Base-by-base conservation (phyloP, 2,113 vertebrate genomes). In the Ellobius talpinus region DNA sequence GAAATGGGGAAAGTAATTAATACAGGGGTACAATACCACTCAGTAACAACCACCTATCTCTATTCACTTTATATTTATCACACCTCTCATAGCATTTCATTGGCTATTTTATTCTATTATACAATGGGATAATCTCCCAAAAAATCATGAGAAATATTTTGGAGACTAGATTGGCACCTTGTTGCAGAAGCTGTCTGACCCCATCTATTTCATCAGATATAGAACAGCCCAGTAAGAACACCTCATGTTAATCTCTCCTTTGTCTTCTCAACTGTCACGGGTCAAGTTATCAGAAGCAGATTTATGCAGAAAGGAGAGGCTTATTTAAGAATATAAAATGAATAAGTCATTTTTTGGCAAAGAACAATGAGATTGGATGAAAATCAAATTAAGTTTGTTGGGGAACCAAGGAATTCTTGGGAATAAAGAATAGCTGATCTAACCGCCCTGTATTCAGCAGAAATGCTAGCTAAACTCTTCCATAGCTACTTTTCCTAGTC, bases 241-340 rank as follows among this genome's bases (percentile, higher is more conserved):
- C 7, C 12, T 76, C 11, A 29, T 86, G 39, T 61, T 23, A 50
- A 21, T 1, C 5, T 36, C 73, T 78, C 17, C 17, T 55, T 50
- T 42, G 47, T 89, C 42, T 31, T 31, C 11, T 17, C 6, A 24
- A 5, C 13, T 29, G 1, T 26, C 8, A 14, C 1, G 58, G 14
- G 4, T 23, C 17, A 63, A 33, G 3, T 33, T 70, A 23, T 68
- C 1, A 26, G 36, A 52, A 52, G 55, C 3, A 73, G 31, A 72
- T 7, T 26, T 39, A 72, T 1, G 1, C 7, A 77, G 33, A 24
- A 70, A 4, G 1, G 7, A 29, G 21, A 63, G 17, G 0, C 8
- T 47, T 74, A 33, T 1, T 47, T 13, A 50, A 5, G 5, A 29
- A n/a, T 47, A 58, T 7, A 4, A 66, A 74, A 19, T 3, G 3